These are phyloP conservation scores for Gnathonemus echidnorhynchus DNA, from an alignment of 2,113 vertebrate species.

Conservation along the genomic window DNA sequence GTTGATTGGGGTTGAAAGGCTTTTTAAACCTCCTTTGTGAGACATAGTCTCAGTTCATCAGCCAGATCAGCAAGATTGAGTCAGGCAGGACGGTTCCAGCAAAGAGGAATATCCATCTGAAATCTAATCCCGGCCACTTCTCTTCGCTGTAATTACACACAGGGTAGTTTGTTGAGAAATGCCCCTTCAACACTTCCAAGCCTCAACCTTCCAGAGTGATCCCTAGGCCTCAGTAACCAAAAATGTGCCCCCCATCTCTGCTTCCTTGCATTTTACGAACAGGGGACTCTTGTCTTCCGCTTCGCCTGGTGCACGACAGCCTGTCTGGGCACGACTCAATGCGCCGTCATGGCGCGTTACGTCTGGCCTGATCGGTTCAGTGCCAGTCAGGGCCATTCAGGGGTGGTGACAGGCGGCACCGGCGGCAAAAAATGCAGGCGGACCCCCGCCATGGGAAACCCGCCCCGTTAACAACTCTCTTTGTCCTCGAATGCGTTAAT, in stretches of 20 bases:
- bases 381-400: neutral
- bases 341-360: neutral
- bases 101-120: neutral
- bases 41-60: neutral
- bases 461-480: neutral
- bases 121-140: neutral
- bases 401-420: neutral
- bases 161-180: neutral
- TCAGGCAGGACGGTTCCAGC: neutral
- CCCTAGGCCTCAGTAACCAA: too few species aligned
- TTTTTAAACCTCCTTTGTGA: neutral
- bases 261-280: neutral
- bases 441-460: neutral
- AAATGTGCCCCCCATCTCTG: neutral
- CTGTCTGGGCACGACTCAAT: neutral
- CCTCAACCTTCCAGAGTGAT: neutral
- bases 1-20: neutral
- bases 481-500: neutral
- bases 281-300: neutral
- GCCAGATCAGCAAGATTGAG: neutral
- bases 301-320: neutral
- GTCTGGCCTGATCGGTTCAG: neutral
- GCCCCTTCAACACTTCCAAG: neutral
- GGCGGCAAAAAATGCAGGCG: neutral
- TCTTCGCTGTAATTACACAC: neutral